Evolutionary conservation across 2,888 invertebrate genomes (phyloP).

Genomic region (Leucoma salicis): DNA sequence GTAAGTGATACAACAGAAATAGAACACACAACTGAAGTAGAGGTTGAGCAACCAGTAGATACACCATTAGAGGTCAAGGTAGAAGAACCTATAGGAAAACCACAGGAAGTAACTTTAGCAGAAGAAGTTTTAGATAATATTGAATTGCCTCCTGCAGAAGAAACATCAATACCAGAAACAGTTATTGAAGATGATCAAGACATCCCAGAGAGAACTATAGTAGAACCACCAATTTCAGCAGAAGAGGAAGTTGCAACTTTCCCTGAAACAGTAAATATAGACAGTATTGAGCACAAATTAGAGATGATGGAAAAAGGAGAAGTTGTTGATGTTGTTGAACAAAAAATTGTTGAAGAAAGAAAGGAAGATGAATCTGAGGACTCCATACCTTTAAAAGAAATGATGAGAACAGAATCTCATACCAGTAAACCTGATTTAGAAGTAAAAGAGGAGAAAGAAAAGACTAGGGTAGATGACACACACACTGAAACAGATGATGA

Average conservation of each 20-base stretch:
- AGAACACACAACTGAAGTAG: conserved; percentile 11
- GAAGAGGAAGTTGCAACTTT: conserved; percentile 22
- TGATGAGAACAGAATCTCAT: conserved; percentile 44
- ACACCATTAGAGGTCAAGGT: conserved; percentile 4
- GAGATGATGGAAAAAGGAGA: conserved; percentile 33
- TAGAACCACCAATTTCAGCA: conserved; percentile 30
- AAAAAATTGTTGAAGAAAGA: conserved; percentile 44
- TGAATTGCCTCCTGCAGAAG: conserved; percentile 12
- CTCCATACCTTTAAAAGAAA: conserved; percentile 64
- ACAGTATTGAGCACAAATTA: conserved; percentile 26
- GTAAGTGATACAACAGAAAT: conserved; percentile 16
- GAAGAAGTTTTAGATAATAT: conserved; percentile 8
- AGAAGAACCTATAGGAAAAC: conserved; percentile 3
- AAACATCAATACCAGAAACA: conserved; percentile 7
- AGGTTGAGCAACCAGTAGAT: conserved; percentile 8
- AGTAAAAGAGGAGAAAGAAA: conserved; percentile 32
- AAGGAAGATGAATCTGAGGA: conserved; percentile 66
- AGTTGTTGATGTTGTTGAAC: conserved; percentile 22
- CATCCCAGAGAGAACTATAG: conserved; percentile 4
- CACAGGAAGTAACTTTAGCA: conserved; percentile 3
- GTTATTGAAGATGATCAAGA: conserved; percentile 6
- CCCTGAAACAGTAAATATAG: conserved; percentile 15
- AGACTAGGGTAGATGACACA: conserved; percentile 47
- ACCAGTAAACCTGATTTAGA: conserved; percentile 17
- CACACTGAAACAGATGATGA: conserved; percentile 81